These are phyloP conservation scores for Sitophilus oryzae DNA, from an alignment of 1,140 invertebrate species.

Conservation along the genomic window DNA sequence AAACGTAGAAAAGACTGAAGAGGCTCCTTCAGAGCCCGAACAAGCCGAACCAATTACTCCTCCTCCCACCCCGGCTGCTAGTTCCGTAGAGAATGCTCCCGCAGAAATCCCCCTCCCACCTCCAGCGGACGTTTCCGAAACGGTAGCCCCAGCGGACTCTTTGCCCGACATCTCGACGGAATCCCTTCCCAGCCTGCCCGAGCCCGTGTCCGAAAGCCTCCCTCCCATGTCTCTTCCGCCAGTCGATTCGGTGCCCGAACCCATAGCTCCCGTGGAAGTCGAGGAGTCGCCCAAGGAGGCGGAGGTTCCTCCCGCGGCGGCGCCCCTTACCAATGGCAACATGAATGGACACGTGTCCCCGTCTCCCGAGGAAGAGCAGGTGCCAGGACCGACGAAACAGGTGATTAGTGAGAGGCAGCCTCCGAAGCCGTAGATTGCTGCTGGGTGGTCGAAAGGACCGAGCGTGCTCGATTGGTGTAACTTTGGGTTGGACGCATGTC, in stretches of 20 bases:
- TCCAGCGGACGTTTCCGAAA: conserved; percentile 17
- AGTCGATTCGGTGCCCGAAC: conserved; percentile 39
- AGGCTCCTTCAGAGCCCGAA: conserved; percentile 7
- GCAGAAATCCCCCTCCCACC: conserved; percentile 11
- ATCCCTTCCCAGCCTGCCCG: conserved; percentile 42
- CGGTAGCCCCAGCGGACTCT: conserved; percentile 35
- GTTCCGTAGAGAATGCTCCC: conserved; percentile 6
- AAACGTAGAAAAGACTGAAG: conserved; percentile 5
- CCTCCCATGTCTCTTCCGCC: conserved; percentile 42
- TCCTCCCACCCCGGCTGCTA: conserved; percentile 16
- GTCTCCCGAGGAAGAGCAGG: conserved; percentile 27
- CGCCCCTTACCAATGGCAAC: conserved; percentile 40
- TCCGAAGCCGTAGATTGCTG: conserved; percentile 13
- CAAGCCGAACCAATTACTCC: conserved; percentile 18
- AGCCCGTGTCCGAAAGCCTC: conserved; percentile 40
- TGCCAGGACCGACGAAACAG: conserved; percentile 41
- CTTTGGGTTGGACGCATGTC: conserved; percentile 12
- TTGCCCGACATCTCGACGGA: conserved; percentile 43
- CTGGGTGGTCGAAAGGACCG: conserved; percentile 10
- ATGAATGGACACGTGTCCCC: conserved; percentile 35
- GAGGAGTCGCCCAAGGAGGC: conserved; percentile 4
- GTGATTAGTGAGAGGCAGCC: conserved; percentile 38
- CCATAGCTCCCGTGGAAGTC: conserved; percentile 29
- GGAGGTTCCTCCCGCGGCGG: conserved; percentile 13
- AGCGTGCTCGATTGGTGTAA: conserved; percentile 8